Base-by-base conservation (phyloP, 2,113 vertebrate species). In the Felis chaus region DNA sequence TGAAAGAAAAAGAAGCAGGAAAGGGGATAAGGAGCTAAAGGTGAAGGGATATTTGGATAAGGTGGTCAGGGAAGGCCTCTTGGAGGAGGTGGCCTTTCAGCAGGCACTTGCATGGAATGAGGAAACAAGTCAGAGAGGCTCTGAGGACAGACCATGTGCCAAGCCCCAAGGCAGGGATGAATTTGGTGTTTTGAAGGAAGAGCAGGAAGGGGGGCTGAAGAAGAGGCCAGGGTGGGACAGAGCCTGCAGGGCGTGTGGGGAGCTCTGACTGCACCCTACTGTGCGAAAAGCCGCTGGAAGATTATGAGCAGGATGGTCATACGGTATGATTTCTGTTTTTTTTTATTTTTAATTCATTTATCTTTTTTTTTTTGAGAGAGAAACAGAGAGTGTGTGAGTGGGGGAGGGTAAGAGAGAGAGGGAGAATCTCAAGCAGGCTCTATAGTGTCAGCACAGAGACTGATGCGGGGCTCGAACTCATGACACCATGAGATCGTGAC, bases 211-310 rank as follows among this genome's bases (percentile, higher is more conserved):
- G 13, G 27, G 9, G 48, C n/a, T 5, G n/a, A 71, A 79, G 83
- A 39, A 14, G 50, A 29, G 80, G 65, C 19, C 9, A 14, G 41
- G 66, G 21, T 2, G 13, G 65, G 63, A 12, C 50, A 61, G 33
- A 53, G 53, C 15, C 19, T 0, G n/a, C 2, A 10, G 90, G 73
- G 41, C 15, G 1, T 0, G 50, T 1, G 8, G 5, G 9, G 15
- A 39, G 79, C 16, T n/a, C 13, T 9, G 53, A 12, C 19, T 19
- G 8, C 21, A 13, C 29, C 36, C 53, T 10, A 85, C 16, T 36
- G 21, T 4, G 63, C 0, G n/a, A 55, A 10, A 12, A 31, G 65
- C 29, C 3, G 6, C 79, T 19, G 53, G 21, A 9, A 50, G 76
- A 6, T 36, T 80, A 7, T 50, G 65, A 69, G 87, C 79, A 14